These are phyloP conservation scores for Sebastes oblongus DNA, from an alignment of 2,797 vertebrate genomes.

Conservation along the genomic window DNA sequence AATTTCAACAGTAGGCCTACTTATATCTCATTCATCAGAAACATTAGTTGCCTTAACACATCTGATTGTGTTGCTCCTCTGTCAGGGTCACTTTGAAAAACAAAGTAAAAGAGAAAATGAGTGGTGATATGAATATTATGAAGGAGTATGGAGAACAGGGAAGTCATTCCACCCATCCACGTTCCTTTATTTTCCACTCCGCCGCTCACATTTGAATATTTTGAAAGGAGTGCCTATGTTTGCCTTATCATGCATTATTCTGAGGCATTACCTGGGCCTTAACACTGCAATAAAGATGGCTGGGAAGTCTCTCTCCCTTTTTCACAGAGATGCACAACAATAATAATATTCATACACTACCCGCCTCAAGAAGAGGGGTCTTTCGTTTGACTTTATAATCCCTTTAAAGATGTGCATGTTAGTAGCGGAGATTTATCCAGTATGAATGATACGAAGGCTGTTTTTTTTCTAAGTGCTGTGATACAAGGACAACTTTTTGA, in stretches of 20 bases:
- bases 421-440: constrained; percentile 42
- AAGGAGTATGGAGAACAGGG: constrained; percentile 66
- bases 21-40: constrained; percentile 7
- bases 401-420: constrained; percentile 61
- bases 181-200: constrained; percentile 84
- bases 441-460: constrained; percentile 36
- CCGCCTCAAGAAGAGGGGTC: constrained; percentile 43
- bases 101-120: constrained; percentile 65
- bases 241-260: constrained; percentile 87
- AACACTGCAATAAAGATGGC: constrained; percentile 80
- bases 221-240: constrained; percentile 84
- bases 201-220: constrained; percentile 83
- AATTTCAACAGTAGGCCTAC: background rate
- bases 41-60: constrained; percentile 15
- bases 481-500: constrained; percentile 34
- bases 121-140: constrained; percentile 69
- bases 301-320: constrained; percentile 69
- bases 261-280: constrained; percentile 78
- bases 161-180: constrained; percentile 77
- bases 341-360: constrained; percentile 76
- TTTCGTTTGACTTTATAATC: constrained; percentile 71
- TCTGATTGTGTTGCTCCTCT: constrained; percentile 13
- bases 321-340: constrained; percentile 70
- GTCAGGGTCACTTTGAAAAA: constrained; percentile 70
- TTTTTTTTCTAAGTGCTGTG: constrained; percentile 9